Evolutionary conservation across 2,888 invertebrate species (phyloP).

Genomic region (Amblyjoppa fuscipennis): DNA sequence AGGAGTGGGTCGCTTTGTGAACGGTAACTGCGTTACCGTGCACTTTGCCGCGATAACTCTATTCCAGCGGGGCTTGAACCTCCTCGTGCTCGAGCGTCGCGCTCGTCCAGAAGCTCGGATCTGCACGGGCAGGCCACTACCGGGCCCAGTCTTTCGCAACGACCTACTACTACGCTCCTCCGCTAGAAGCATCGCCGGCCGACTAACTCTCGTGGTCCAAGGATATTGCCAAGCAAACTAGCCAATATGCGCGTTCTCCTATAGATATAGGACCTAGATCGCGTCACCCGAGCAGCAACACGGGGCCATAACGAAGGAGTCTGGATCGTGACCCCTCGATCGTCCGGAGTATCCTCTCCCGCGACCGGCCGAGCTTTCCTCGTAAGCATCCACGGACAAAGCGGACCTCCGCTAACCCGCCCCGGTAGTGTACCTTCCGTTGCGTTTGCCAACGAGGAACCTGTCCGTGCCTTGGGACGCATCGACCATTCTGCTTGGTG

Average conservation of each 20-base stretch:
- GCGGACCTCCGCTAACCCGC: not conserved
- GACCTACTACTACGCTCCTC: conserved; percentile 34
- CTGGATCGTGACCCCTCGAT: conserved; percentile 37
- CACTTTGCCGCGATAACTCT: conserved; percentile 84
- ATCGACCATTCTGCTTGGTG: conserved; percentile 30
- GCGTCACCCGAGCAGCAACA: conserved; percentile 39
- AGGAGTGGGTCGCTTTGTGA: conserved; percentile 79
- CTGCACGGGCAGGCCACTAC: conserved; percentile 57
- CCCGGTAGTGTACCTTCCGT: conserved; percentile 26
- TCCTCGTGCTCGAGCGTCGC: conserved; percentile 47
- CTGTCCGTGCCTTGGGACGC: conserved; percentile 35
- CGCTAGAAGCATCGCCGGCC: conserved; percentile 25
- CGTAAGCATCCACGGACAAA: conserved; percentile 16
- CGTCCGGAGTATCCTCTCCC: conserved; percentile 25
- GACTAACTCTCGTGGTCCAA: conserved; percentile 63
- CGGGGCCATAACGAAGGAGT: conserved; percentile 47
- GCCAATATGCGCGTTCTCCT: conserved; percentile 71
- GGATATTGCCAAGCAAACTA: conserved; percentile 75
- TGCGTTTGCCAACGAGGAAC: not conserved
- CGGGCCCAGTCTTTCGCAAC: conserved; percentile 62
- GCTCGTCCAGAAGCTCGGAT: conserved; percentile 66
- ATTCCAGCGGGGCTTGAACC: conserved; percentile 74
- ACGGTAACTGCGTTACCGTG: conserved; percentile 84
- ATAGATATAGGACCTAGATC: conserved; percentile 22
- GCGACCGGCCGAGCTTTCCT: conserved; percentile 13